phyloP scores from a whole-genome alignment of 2,113 vertebrate species.

The Plestiodon gilberti region DNA sequence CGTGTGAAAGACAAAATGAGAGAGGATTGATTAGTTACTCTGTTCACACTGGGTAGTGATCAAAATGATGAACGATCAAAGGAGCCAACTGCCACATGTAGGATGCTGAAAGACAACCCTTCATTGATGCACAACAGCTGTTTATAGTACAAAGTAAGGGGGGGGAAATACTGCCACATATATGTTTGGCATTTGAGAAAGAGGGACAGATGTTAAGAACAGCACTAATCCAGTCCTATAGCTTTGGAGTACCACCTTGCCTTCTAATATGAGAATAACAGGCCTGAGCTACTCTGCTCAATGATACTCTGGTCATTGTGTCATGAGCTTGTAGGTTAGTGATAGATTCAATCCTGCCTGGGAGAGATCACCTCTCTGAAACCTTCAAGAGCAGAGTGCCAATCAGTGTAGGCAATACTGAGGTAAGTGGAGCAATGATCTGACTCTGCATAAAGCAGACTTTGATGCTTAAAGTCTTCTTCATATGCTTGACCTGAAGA shows the following conservation, averaged over 20 bases:
- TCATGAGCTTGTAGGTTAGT: too few species aligned
- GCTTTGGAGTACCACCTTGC: conserved; percentile 32
- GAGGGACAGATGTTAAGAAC: conserved; percentile 45
- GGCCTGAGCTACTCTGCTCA: neutral
- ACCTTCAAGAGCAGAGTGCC: too few species aligned
- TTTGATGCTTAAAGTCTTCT: too few species aligned
- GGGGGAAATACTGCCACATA: conserved; percentile 40
- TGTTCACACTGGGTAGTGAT: conserved; percentile 44
- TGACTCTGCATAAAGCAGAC: too few species aligned
- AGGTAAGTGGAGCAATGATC: too few species aligned
- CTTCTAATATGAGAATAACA: neutral
- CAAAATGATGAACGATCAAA: conserved; percentile 65
- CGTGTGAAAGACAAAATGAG: conserved; percentile 29
- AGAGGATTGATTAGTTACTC: conserved; percentile 62
- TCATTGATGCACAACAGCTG: conserved; percentile 32
- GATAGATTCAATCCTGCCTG: too few species aligned
- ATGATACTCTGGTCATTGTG: neutral
- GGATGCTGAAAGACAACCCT: conserved; percentile 31
- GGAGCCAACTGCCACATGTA: conserved; percentile 41
- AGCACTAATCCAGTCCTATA: conserved; percentile 18
- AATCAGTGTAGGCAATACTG: too few species aligned
- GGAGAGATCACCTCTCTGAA: too few species aligned
- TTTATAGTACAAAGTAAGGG: conserved; percentile 28
- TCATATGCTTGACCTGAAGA: too few species aligned
- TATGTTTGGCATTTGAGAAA: conserved; percentile 18